Evolutionary conservation across 2,113 vertebrate species (phyloP), one percentile per base, ranked within the genome.

Genomic region (Eublepharis macularius): DNA sequence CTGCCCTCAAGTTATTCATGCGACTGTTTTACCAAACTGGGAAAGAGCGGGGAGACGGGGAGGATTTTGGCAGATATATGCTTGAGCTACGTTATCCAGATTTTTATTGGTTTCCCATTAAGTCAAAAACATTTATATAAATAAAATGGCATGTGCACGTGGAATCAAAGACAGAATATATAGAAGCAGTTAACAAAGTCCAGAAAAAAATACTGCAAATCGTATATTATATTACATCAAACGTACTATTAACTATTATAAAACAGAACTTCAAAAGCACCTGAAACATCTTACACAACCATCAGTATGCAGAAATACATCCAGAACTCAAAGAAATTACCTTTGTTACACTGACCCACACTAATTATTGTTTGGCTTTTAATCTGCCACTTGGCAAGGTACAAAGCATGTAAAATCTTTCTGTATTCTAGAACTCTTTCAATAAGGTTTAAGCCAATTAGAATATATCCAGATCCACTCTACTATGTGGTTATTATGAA

Each of bases 291-390:
- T 41, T 13, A 4, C 24, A 26, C 19, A 43, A 43, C 39, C 29
- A n/a, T 83, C 54, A 41, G 34, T 16, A 75, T 1, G 39, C 6
- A 45, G 1, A 9, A 86, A 39, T 39, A 63, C 76, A 19, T 66
- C 39, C 54, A 17, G 41, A 43, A 85, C 47, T 68, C 72, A 77
- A 70, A 36, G 81, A 47, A 89, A 39, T 41, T 57, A 2, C 39
- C 21, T 70, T 17, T 34, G 32, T 17, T 41, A n/a, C 12, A 80
- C 0, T 26, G 4, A 6, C 49, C 4, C 54, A 2, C 63, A 19
- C 76, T 1, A 43, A 84, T 1, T 41, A 41, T 0, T 0, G 36
- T 17, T 9, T 51, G 1, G 47, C 32, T 6, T 24, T 24, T 4
- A 17, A 70, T 80, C 1, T 78, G 1, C 36, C 32, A 49, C n/a